Conservation (phyloP, 2,797 vertebrate species). For the Natrix natrix region DNA sequence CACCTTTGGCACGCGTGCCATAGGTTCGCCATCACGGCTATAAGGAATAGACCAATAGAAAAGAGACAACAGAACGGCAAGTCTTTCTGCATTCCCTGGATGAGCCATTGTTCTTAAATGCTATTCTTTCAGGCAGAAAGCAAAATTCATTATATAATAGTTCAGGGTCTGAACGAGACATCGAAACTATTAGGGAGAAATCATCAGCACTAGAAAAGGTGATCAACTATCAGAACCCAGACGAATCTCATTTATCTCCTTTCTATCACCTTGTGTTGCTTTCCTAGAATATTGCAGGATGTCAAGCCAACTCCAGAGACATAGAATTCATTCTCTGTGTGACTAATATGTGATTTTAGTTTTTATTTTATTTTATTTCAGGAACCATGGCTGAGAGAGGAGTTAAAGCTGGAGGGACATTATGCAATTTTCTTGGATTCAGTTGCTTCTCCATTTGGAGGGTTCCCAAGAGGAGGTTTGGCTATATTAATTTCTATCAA, state of each 20-base stretch:
- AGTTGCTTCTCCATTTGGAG: not conserved
- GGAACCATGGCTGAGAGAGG: slow-evolving; percentile 22
- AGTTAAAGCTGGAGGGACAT: slow-evolving; percentile 17
- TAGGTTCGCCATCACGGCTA: too few species aligned
- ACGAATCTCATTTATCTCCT: not conserved
- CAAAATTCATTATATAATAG: not conserved
- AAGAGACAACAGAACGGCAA: not conserved
- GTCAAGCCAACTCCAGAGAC: not conserved
- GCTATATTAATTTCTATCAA: not conserved
- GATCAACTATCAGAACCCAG: not conserved
- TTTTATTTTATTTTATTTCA: not conserved
- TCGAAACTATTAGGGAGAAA: not conserved
- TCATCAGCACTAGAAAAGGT: not conserved
- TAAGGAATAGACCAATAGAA: not conserved
- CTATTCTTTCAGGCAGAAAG: not conserved
- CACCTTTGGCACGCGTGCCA: too few species aligned
- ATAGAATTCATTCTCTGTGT: not conserved
- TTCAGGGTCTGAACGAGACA: not conserved
- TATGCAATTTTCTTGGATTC: not conserved
- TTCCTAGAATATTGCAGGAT: not conserved
- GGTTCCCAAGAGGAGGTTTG: not conserved
- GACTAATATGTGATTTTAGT: not conserved
- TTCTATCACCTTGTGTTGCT: not conserved
- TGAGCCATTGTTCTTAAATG: not conserved
- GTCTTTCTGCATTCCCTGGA: not conserved